phyloP scores from a whole-genome alignment of 2,888 invertebrate species.

The Atherix ibis region DNA sequence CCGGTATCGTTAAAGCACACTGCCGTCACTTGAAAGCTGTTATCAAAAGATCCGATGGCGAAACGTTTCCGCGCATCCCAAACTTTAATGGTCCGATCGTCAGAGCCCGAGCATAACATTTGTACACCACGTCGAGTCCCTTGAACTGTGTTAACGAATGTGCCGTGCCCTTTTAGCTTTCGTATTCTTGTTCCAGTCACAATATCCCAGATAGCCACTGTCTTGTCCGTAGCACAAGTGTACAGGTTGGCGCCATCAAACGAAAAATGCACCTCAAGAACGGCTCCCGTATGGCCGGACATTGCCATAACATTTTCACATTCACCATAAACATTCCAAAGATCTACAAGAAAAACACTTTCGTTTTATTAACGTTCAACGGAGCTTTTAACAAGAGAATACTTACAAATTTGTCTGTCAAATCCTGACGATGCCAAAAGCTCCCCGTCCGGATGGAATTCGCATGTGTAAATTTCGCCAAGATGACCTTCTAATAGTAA shows the following conservation, averaged over 20 bases:
- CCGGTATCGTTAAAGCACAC: slow-evolving; percentile 91
- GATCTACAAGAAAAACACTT: slow-evolving; percentile 37
- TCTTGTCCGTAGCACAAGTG: slow-evolving; percentile 88
- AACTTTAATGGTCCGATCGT: slow-evolving; percentile 83
- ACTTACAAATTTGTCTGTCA: slow-evolving; percentile 85
- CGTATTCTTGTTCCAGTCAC: slow-evolving; percentile 75
- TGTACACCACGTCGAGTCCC: slow-evolving; percentile 69
- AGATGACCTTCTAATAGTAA: slow-evolving; percentile 94
- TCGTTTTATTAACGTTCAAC: neutral
- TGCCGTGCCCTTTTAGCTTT: slow-evolving; percentile 70
- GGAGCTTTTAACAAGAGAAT: neutral
- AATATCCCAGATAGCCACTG: slow-evolving; percentile 90
- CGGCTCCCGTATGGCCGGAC: slow-evolving; percentile 87
- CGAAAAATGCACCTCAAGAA: slow-evolving; percentile 84
- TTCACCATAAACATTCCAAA: slow-evolving; percentile 96
- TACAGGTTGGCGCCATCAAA: slow-evolving; percentile 73
- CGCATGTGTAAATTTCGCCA: slow-evolving; percentile 83
- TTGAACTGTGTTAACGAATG: slow-evolving; percentile 58
- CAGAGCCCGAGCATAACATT: slow-evolving; percentile 81
- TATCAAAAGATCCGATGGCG: slow-evolving; percentile 54
- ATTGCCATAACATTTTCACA: slow-evolving; percentile 93
- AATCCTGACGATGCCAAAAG: slow-evolving; percentile 88
- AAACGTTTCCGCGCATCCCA: slow-evolving; percentile 88
- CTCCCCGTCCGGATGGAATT: slow-evolving; percentile 94
- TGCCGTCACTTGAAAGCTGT: slow-evolving; percentile 63